Evolutionary conservation across 2,113 vertebrate genomes (phyloP), one percentile per base, ranked within the genome.

Genomic region (Leucopsar rothschildi): DNA sequence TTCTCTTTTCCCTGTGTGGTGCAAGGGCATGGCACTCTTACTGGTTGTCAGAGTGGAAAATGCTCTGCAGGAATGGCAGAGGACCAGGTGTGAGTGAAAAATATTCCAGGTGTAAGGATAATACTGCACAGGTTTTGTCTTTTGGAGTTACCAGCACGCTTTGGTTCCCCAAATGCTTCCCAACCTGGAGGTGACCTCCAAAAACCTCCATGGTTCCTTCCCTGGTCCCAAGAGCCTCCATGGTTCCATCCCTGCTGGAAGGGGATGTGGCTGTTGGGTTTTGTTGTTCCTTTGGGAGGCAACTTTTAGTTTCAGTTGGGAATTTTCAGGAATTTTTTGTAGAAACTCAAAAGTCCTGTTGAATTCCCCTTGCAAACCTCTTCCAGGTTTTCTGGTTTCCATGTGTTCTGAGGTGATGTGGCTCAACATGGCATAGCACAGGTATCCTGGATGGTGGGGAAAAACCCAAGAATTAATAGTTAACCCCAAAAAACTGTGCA

Each of bases 351-450:
- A 49, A 49, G 9, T 25, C 12, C 6, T 11, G 0, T 39, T 57
- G 49, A 79, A 17, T 81, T 77, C 55, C 70, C 57, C 18, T 33
- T 28, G 39, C 29, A 84, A 5, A 42, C 6, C 22, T 69, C 61
- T 33, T 86, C 12, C 47, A 27, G 4, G 6, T 64, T 68, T 64
- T 68, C 40, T 49, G 49, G 25, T 56, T 68, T 68, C n/a, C 1
- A 0, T 3, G 11, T 35, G 31, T 52, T 49, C 40, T 0, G 0
- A 14, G 47, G 65, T n/a, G 39, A 15, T 20, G 65, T 11, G 17
- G 21, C 70, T 71, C 47, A 13, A 19, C 35, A 71, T 65, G 0
- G 0, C 21, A 10, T 39, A 35, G 31, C 22, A 2, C 33, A 17
- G n/a, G 6, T 47, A 11, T 55, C 69, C 40, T 68, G 2, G 2